Evolutionary conservation across 2,888 invertebrate genomes (phyloP).

Genomic region (Villa cingulata): DNA sequence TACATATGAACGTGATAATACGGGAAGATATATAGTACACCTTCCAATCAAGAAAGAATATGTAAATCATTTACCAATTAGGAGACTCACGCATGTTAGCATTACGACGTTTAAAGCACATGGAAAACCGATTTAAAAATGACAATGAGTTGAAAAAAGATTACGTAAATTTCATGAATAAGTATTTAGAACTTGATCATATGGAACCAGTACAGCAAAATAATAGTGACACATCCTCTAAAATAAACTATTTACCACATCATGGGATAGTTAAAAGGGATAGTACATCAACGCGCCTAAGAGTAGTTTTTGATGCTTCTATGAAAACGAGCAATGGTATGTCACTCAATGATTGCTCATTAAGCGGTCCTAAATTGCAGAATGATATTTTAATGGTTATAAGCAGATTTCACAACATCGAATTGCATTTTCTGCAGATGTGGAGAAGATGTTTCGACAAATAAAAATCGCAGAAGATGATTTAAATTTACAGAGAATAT

Average conservation of each 20-base stretch:
- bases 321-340: not conserved
- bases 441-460: not conserved
- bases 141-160: not conserved
- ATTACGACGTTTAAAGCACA: not conserved
- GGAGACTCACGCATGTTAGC: not conserved
- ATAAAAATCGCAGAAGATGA: not conserved
- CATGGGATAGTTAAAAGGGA: constrained; percentile 3
- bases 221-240: too few relatives aligned
- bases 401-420: not conserved
- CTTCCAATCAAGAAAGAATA: not conserved
- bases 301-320: constrained; percentile 7
- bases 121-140: not conserved
- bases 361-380: constrained; percentile 1
- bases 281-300: constrained; percentile 2
- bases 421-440: constrained; percentile 1
- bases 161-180: not conserved
- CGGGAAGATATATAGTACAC: not conserved
- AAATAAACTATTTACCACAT: constrained; percentile 1
- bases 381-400: not conserved
- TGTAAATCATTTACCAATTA: not conserved
- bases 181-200: not conserved
- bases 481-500: not conserved
- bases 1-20: not conserved
- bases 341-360: constrained; percentile 3
- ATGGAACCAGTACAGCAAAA: not conserved